Conservation (phyloP, 2,888 invertebrate genomes). For the Polymixis flavicincta region DNA sequence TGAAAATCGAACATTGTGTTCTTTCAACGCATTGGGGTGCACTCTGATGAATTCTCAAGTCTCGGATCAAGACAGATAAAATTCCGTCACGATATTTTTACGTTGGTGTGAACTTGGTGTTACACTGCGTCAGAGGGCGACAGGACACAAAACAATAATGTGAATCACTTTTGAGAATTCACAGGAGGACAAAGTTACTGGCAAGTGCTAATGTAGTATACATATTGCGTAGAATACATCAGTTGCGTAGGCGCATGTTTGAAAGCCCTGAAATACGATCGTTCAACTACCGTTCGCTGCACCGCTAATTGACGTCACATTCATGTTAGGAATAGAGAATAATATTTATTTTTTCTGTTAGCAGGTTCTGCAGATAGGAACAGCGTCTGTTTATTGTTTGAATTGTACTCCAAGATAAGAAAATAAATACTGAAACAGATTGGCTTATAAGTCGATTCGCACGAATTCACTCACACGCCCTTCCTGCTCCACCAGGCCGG, state of each 20-base stretch:
- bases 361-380: neutral
- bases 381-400: slow-evolving; percentile 27
- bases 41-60: too few relatives aligned
- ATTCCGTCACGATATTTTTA: too few relatives aligned
- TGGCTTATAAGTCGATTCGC: too few relatives aligned
- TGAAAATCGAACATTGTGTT: too few relatives aligned
- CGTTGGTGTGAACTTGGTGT: too few relatives aligned
- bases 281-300: slow-evolving; percentile 31
- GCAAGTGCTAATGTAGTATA: neutral
- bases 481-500: too few relatives aligned
- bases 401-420: slow-evolving; percentile 20
- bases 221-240: slow-evolving; percentile 6
- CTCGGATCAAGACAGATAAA: too few relatives aligned
- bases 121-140: too few relatives aligned
- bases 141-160: too few relatives aligned
- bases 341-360: slow-evolving; percentile 14
- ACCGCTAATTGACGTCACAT: slow-evolving; percentile 29
- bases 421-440: slow-evolving; percentile 43
- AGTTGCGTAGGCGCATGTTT: slow-evolving; percentile 46
- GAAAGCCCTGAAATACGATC: slow-evolving; percentile 25
- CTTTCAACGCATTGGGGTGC: too few relatives aligned
- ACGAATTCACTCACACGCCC: too few relatives aligned
- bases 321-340: slow-evolving; percentile 8
- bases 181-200: neutral
- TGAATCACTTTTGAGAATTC: too few relatives aligned